A percentile compares a stretch with the other conserved stretches of the same genome.
phyloP scores from a whole-genome alignment of 1,140 invertebrate species.

The Ceratina japonica region DNA sequence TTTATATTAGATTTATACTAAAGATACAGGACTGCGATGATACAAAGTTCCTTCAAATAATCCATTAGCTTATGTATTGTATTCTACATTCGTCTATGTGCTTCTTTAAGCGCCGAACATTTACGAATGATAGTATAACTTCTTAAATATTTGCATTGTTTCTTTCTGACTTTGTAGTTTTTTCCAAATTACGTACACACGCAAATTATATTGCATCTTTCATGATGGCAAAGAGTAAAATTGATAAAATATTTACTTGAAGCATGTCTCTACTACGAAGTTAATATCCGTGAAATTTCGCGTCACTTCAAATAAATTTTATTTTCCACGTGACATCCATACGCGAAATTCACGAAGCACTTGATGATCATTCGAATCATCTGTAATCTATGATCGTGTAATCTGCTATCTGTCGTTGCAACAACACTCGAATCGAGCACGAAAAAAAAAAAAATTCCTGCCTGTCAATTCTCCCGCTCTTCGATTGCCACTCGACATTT shows the following conservation, averaged over 20 bases:
- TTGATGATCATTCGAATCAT: not conserved
- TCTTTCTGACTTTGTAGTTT: too few relatives aligned
- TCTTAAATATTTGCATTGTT: too few relatives aligned
- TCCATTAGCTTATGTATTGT: too few relatives aligned
- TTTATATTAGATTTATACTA: too few relatives aligned
- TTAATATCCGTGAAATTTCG: not conserved
- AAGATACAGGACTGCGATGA: too few relatives aligned
- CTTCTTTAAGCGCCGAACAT: too few relatives aligned
- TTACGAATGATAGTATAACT: too few relatives aligned
- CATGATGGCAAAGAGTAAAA: not conserved
- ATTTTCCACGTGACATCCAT: not conserved
- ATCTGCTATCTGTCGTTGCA: not conserved
- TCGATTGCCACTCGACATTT: conserved; percentile 34
- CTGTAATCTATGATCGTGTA: not conserved
- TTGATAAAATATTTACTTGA: not conserved
- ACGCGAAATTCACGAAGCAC: not conserved
- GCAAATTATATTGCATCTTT: not conserved
- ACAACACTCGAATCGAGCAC: not conserved
- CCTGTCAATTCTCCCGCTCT: not conserved
- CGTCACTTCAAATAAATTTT: not conserved
- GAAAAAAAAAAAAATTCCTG: conserved; percentile 16
- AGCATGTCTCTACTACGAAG: not conserved
- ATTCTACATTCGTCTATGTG: too few relatives aligned
- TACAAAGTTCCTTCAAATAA: too few relatives aligned
- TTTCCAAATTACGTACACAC: too few relatives aligned